A percentile compares a stretch with the other conserved stretches of the same genome.
Evolutionary conservation across 2,888 invertebrate genomes (phyloP).

Genomic region (Himalopsyche anomala): DNA sequence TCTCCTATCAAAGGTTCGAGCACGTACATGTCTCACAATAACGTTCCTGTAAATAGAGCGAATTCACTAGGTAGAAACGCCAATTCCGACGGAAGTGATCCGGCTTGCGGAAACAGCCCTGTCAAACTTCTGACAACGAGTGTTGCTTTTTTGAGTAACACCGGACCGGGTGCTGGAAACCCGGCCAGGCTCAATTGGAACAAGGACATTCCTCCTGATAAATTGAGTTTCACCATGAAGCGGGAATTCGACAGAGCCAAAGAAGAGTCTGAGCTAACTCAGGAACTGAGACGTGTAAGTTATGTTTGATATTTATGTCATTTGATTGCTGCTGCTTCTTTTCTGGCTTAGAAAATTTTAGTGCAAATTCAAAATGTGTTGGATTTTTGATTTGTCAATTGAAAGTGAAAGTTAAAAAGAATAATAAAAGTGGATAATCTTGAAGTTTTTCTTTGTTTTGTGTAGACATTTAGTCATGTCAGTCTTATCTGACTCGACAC

Average conservation of each 20-base stretch:
- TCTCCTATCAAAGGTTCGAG: slow-evolving; percentile 81
- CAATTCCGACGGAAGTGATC: slow-evolving; percentile 57
- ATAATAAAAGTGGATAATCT: too few relatives aligned
- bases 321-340: neutral
- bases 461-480: neutral
- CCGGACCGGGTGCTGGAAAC: slow-evolving; percentile 72
- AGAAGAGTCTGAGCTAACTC: slow-evolving; percentile 91
- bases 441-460: too few relatives aligned
- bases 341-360: too few relatives aligned
- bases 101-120: slow-evolving; percentile 61
- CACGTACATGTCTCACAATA: slow-evolving; percentile 79
- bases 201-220: slow-evolving; percentile 82
- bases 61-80: slow-evolving; percentile 62
- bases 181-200: slow-evolving; percentile 83
- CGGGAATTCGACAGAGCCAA: slow-evolving; percentile 93
- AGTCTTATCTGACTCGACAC: neutral
- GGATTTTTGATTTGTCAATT: too few relatives aligned
- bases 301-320: neutral
- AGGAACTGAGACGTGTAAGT: slow-evolving; percentile 88
- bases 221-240: slow-evolving; percentile 93
- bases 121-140: slow-evolving; percentile 78
- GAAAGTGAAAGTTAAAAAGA: too few relatives aligned
- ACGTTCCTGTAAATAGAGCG: slow-evolving; percentile 68
- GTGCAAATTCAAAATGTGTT: too few relatives aligned
- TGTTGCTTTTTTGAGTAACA: slow-evolving; percentile 79